phyloP scores from a whole-genome alignment of 2,797 vertebrate genomes.

The Leuciscus waleckii region DNA sequence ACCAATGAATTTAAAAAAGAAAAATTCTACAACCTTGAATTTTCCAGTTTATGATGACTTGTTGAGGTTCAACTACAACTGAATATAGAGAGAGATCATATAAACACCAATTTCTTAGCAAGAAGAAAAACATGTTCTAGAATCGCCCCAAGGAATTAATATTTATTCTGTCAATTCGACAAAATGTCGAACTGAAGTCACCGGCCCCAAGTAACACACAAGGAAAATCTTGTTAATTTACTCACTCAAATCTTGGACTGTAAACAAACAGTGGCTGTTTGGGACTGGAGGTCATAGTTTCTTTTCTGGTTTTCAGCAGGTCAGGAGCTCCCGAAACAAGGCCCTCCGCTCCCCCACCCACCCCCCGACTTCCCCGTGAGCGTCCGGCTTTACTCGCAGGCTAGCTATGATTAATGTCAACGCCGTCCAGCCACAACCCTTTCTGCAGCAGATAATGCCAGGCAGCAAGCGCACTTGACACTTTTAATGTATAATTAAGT shows the following conservation, averaged over 20 bases:
- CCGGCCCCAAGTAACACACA: not conserved
- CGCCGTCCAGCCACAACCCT: conserved; percentile 99
- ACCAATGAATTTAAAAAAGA: too few relatives aligned
- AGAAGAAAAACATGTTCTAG: not conserved
- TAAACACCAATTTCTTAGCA: not conserved
- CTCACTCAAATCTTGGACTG: conserved; percentile 62
- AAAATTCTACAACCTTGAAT: not conserved
- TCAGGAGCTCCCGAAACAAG: conserved; percentile 76
- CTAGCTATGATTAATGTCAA: conserved; percentile 99
- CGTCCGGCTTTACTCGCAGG: conserved; percentile 91
- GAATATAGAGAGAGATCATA: not conserved
- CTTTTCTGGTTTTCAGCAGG: conserved; percentile 77
- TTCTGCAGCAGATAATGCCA: conserved; percentile 99
- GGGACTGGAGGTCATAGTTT: conserved; percentile 92
- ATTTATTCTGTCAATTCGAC: conserved; percentile 19
- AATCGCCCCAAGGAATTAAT: not conserved
- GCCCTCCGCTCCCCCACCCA: conserved; percentile 73
- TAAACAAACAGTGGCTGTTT: conserved; percentile 77
- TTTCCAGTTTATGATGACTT: not conserved
- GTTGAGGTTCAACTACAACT: not conserved
- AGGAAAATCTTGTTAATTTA: conserved; percentile 17
- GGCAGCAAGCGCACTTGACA: conserved; percentile 98
- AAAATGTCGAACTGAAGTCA: conserved; percentile 10
- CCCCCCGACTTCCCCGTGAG: conserved; percentile 81
- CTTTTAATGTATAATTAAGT: conserved; percentile 99